Evolutionary conservation across 2,888 invertebrate genomes (phyloP), one percentile per base, ranked within the genome.

Genomic region (Mythimna lalbum): DNA sequence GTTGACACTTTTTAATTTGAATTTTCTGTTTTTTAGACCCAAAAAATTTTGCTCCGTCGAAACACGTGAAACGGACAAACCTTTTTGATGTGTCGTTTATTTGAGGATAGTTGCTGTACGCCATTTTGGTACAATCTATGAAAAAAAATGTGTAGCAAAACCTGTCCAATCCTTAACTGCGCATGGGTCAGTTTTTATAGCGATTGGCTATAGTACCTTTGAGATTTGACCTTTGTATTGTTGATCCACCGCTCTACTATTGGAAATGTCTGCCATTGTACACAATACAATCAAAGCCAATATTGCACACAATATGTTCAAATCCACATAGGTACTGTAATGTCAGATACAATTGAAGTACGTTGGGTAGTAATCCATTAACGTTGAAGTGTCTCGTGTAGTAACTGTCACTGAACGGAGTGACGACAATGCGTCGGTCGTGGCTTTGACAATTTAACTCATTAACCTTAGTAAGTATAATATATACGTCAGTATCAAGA

Each of bases 1-100:
- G 78, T 82, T 90, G 91, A 90, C 91, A 90, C 89, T 88, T 91
- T 90, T 91, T 90, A 90, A 91, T 90, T 90, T 89, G 86, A 84
- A 85, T 82, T 81, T 78, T 76, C 63, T 69, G 73, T 88, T 88
- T 89, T 80, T 90, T 76, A 64, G 61, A n/a, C n/a, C 63, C 67
- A 63, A 76, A 74, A 76, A 64, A 75, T 21, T 57, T 69, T 70
- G 75, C 76, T 81, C 73, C 39, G 64, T 56, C 56, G 68, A 63
- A 75, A 61, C 36, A 69, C 47, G 56, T 55, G 27, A 63, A 69
- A 23, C 63, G 49, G n/a, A 67, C 47, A 65, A 79, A 66, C 50
- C 59, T 73, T 72, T 79, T 71, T 68, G 67, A 67, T 81, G 77
- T 53, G 50, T 57, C 52, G 43, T 72, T 78, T 62, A 72, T 75